phyloP scores from a whole-genome alignment of 64 coral and sea anemone species.

The Acropora yongei region DNA sequence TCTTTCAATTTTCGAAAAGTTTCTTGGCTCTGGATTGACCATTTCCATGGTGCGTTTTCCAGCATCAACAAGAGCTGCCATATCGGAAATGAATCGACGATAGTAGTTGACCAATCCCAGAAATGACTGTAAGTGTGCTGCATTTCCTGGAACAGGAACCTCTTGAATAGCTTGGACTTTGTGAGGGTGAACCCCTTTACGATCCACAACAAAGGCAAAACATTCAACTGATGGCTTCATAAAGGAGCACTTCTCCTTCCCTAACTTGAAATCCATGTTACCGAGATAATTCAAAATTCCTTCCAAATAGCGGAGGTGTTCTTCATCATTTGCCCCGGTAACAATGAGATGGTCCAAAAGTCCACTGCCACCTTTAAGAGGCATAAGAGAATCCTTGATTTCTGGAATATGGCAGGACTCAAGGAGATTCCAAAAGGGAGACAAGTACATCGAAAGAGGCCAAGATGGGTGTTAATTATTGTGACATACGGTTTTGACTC shows the following conservation, averaged over 20 bases:
- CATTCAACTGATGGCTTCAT: not conserved
- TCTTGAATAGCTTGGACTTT: constrained; percentile 52
- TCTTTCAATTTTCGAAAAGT: constrained; percentile 42
- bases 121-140: constrained; percentile 28
- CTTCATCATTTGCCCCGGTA: not conserved
- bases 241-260: too few species aligned
- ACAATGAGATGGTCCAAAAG: constrained; percentile 10
- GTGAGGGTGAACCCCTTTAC: not conserved
- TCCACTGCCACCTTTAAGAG: constrained; percentile 27
- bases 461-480: not conserved
- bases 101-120: constrained; percentile 38
- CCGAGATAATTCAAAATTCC: too few species aligned
- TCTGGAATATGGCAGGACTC: constrained; percentile 42
- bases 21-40: constrained; percentile 35
- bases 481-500: not conserved
- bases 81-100: constrained; percentile 39
- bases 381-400: constrained; percentile 39
- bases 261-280: too few species aligned
- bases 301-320: too few species aligned
- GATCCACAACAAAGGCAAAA: constrained; percentile 2
- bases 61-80: not conserved
- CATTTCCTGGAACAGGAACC: constrained; percentile 1
- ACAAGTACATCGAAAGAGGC: not conserved
- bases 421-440: not conserved
- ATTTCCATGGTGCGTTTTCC: constrained; percentile 37